Percentiles rank a stretch among this genome's conserved stretches.
Conservation (phyloP, 2,888 invertebrate species). For the Hirtodrosophila duncani region DNA sequence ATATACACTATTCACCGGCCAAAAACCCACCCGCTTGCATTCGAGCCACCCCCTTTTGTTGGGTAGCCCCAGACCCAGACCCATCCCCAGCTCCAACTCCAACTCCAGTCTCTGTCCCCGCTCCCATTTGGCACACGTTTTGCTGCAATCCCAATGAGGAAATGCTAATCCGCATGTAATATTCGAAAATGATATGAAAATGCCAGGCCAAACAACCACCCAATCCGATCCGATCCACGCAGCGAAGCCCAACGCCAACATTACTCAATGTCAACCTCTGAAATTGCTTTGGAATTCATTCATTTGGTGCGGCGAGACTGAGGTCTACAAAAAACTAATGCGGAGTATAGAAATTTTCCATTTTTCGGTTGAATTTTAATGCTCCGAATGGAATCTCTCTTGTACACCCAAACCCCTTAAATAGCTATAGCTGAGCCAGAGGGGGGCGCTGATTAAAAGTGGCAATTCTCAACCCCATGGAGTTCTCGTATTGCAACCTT, state of each 20-base stretch:
- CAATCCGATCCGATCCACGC: conserved; percentile 20
- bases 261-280: conserved; percentile 73
- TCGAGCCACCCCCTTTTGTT: conserved; percentile 46
- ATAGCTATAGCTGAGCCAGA: conserved; percentile 44
- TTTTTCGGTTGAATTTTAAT: conserved; percentile 54
- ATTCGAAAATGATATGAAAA: conserved; percentile 73
- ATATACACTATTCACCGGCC: conserved; percentile 18
- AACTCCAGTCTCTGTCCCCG: not conserved
- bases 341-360: conserved; percentile 61
- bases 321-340: conserved; percentile 58
- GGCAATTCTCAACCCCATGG: conserved; percentile 48
- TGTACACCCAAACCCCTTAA: conserved; percentile 36
- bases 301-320: conserved; percentile 44
- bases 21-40: conserved; percentile 20
- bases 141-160: conserved; percentile 63
- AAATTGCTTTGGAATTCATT: conserved; percentile 74
- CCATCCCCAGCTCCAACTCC: too few species aligned
- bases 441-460: conserved; percentile 63
- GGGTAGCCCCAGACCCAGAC: conserved; percentile 19
- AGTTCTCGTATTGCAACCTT: conserved; percentile 63
- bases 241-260: conserved; percentile 39
- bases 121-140: conserved; percentile 57
- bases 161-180: conserved; percentile 76
- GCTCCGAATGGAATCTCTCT: conserved; percentile 37
- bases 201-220: conserved; percentile 70